Percentiles rank a stretch among this genome's conserved stretches.
phyloP scores from a whole-genome alignment of 2,888 invertebrate species.

The Phasia obesa region DNA sequence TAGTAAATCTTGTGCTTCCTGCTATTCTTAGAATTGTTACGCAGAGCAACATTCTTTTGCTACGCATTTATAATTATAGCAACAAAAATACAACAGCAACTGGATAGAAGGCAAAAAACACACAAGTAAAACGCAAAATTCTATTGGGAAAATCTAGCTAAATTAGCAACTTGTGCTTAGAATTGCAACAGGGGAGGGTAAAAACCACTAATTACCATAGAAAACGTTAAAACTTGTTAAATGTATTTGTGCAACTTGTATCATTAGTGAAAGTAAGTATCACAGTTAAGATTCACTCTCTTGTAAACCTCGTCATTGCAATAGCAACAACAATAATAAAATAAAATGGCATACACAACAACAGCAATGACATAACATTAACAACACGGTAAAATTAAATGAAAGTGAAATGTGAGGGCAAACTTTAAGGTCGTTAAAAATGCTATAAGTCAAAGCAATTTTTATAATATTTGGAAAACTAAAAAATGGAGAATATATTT shows the following conservation, averaged over 20 bases:
- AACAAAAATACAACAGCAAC: background rate
- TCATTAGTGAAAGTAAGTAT: conserved; percentile 56
- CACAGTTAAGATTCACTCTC: conserved; percentile 45
- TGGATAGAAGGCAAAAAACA: background rate
- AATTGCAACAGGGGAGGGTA: conserved; percentile 8
- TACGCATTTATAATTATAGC: conserved; percentile 13
- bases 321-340: background rate
- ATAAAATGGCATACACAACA: background rate
- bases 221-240: conserved; percentile 57
- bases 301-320: conserved; percentile 26
- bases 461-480: too few species aligned
- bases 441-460: too few species aligned
- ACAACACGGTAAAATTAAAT: conserved; percentile 17
- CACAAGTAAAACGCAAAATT: background rate
- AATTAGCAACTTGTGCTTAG: conserved; percentile 65
- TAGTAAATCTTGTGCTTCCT: conserved; percentile 18
- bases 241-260: conserved; percentile 63
- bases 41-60: conserved; percentile 16
- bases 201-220: conserved; percentile 61
- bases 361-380: conserved; percentile 36
- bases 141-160: conserved; percentile 57
- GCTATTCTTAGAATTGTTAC: background rate
- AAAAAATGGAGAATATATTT: too few species aligned
- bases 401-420: background rate
- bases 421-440: background rate